Conservation (phyloP, 2,888 invertebrate species). For the Steinernema carpocapsae region DNA sequence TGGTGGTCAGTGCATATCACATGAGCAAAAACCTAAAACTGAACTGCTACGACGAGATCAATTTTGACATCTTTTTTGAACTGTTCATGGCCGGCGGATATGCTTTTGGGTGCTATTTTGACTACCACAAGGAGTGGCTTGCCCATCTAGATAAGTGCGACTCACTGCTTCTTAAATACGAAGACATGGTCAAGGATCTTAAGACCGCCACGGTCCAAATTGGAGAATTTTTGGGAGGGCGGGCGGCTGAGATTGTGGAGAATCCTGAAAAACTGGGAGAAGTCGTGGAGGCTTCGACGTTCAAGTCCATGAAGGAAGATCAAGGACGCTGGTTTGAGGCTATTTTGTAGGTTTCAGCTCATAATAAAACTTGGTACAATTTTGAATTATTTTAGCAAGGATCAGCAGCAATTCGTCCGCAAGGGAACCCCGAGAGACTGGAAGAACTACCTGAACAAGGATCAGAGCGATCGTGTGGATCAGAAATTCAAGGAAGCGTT, state of each 20-base stretch:
- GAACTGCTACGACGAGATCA: slow-evolving; percentile 52
- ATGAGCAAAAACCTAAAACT: slow-evolving; percentile 59
- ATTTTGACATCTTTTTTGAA: slow-evolving; percentile 53
- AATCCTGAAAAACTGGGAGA: slow-evolving; percentile 41
- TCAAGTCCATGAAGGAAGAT: slow-evolving; percentile 58
- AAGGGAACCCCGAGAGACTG: slow-evolving; percentile 60
- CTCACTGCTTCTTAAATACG: slow-evolving; percentile 54
- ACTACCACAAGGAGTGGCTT: slow-evolving; percentile 53
- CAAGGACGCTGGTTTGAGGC: slow-evolving; percentile 57
- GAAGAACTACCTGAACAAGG: slow-evolving; percentile 55
- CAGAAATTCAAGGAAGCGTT: neutral
- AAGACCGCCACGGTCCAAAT: slow-evolving; percentile 45
- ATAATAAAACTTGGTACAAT: neutral
- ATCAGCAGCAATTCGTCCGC: slow-evolving; percentile 55
- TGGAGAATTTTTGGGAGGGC: slow-evolving; percentile 53
- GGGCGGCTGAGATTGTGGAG: slow-evolving; percentile 49
- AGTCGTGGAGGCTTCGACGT: slow-evolving; percentile 48
- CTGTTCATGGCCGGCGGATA: slow-evolving; percentile 40
- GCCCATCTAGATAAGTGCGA: slow-evolving; percentile 50
- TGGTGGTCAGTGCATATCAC: slow-evolving; percentile 50
- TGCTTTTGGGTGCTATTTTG: slow-evolving; percentile 35
- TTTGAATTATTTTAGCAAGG: slow-evolving; percentile 41
- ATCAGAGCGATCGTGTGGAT: slow-evolving; percentile 54
- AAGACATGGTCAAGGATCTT: slow-evolving; percentile 52
- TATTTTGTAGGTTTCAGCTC: neutral